Evolutionary conservation across 2,888 invertebrate genomes (phyloP).

Genomic region (Drosophila mettleri): DNA sequence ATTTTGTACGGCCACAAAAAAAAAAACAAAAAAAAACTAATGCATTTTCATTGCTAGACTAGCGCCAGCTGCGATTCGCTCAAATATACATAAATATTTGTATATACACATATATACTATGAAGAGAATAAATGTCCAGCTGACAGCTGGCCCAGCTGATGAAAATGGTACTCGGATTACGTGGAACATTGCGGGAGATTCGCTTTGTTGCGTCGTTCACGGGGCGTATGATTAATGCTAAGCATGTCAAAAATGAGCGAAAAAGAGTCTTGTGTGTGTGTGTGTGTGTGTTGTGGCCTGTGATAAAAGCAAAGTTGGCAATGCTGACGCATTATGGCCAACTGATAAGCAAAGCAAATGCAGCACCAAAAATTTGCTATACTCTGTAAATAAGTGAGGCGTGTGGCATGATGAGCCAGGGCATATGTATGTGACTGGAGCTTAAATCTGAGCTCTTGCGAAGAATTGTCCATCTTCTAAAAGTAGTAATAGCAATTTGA

Average conservation of each 20-base stretch:
- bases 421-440: background rate
- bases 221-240: slow-evolving; percentile 54
- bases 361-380: slow-evolving; percentile 31
- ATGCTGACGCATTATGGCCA: slow-evolving; percentile 72
- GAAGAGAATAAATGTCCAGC: slow-evolving; percentile 24
- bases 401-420: background rate
- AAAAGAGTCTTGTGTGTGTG: background rate
- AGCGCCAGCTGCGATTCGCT: slow-evolving; percentile 18
- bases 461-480: background rate
- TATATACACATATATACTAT: background rate
- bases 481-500: background rate
- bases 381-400: background rate
- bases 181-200: slow-evolving; percentile 14
- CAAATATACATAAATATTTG: background rate
- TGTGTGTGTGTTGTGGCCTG: slow-evolving; percentile 3
- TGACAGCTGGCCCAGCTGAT: slow-evolving; percentile 47
- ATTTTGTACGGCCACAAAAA: background rate
- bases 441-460: background rate
- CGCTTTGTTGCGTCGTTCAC: slow-evolving; percentile 20
- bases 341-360: slow-evolving; percentile 63
- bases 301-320: slow-evolving; percentile 49
- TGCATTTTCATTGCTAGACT: slow-evolving; percentile 13
- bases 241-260: slow-evolving; percentile 32
- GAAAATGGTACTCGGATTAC: slow-evolving; percentile 30
- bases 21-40: slow-evolving; percentile 1